A percentile compares a stretch with the other conserved stretches of the same genome.
Conservation (phyloP, 2,888 invertebrate genomes). For the Dynastes tityus region DNA sequence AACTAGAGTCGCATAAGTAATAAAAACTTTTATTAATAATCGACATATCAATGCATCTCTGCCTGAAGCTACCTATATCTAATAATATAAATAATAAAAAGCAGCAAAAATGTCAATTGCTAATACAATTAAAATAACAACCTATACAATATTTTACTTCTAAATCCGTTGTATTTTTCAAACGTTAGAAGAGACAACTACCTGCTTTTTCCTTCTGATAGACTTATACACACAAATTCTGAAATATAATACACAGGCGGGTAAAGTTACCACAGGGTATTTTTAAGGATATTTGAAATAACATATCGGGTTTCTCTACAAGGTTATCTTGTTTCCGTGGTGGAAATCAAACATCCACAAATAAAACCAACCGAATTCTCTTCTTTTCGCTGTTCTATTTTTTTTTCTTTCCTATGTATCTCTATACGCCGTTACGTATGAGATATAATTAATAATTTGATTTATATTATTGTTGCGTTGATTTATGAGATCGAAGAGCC, state of each 20-base stretch:
- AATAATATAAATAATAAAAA: not conserved
- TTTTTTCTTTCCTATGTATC: constrained; percentile 17
- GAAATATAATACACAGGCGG: constrained; percentile 49
- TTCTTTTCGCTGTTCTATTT: constrained; percentile 4
- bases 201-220: constrained; percentile 35
- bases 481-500: constrained; percentile 55
- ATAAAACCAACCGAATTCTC: constrained; percentile 37
- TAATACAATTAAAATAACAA: constrained; percentile 8
- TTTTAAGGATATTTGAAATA: constrained; percentile 51
- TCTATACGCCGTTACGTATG: not conserved
- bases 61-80: too few relatives aligned
- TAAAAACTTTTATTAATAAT: too few relatives aligned
- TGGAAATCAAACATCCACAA: constrained; percentile 49
- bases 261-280: constrained; percentile 46
- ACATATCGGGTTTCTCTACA: constrained; percentile 50
- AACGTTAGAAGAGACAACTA: constrained; percentile 31
- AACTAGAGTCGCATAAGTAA: too few relatives aligned
- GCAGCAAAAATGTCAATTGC: not conserved
- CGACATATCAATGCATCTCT: too few relatives aligned
- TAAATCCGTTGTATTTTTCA: constrained; percentile 19
- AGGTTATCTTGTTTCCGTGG: constrained; percentile 47
- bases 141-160: constrained; percentile 14
- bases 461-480: constrained; percentile 59
- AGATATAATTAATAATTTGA: constrained; percentile 59
- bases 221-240: constrained; percentile 29